Conservation (phyloP, 1,140 invertebrate genomes). For the Euura saliciscinereae region DNA sequence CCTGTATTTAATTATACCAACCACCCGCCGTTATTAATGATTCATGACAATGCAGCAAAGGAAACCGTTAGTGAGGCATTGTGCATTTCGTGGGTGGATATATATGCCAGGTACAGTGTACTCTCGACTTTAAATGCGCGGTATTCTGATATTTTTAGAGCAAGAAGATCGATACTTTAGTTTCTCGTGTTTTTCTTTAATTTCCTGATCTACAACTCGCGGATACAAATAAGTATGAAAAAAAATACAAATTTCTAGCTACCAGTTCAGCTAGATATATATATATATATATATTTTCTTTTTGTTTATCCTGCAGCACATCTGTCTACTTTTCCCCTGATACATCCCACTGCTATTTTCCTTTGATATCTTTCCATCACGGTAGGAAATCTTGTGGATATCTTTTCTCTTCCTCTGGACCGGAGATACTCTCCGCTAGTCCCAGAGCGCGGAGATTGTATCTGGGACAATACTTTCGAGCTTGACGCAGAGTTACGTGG, state of each 20-base stretch:
- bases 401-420: background rate
- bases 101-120: too few species aligned
- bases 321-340: constrained; percentile 1
- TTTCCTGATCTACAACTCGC: too few species aligned
- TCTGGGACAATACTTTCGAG: constrained; percentile 1
- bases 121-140: too few species aligned
- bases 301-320: background rate
- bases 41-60: background rate
- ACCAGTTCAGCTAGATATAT: background rate
- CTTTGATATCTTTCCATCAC: background rate
- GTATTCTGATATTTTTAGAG: too few species aligned
- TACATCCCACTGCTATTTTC: background rate
- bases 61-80: background rate
- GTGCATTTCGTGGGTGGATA: too few species aligned
- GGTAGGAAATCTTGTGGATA: constrained; percentile 1
- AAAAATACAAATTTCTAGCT: constrained; percentile 2
- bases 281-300: too few species aligned
- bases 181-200: background rate
- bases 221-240: too few species aligned
- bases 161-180: too few species aligned
- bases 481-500: too few species aligned
- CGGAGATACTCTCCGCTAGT: background rate
- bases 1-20: background rate
- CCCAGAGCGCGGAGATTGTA: background rate
- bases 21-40: background rate